Conservation (phyloP, 1,140 invertebrate species). For the Leptestheria dahalacensis region DNA sequence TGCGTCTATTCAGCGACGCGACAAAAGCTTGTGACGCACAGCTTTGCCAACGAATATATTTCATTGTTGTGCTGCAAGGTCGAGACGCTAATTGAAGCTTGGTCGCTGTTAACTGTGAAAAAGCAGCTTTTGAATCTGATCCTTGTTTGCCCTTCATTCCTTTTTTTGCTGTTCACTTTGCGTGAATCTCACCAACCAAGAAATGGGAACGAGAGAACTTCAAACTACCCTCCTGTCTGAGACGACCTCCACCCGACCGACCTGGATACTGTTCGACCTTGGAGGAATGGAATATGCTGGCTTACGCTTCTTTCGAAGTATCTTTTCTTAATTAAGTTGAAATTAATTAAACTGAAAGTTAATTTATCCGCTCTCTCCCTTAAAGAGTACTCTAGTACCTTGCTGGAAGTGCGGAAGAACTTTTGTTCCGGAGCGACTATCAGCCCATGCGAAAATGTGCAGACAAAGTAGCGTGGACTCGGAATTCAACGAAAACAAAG, state of each 20-base stretch:
- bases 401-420: no score
- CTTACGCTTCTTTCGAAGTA: constrained; percentile 42
- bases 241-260: constrained; percentile 38
- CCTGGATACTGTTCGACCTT: constrained; percentile 29
- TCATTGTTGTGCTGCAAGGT: background rate
- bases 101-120: no score
- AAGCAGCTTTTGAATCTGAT: no score
- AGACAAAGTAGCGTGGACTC: constrained; percentile 18
- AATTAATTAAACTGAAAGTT: no score
- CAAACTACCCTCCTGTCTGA: constrained; percentile 38
- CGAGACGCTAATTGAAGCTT: constrained; percentile 6
- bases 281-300: constrained; percentile 37
- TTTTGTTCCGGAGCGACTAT: constrained; percentile 32
- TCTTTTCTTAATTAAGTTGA: no score
- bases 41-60: background rate
- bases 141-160: no score
- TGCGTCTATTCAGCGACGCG: background rate
- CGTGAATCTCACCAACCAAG: constrained; percentile 28
- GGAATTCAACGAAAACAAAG: background rate
- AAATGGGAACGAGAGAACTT: constrained; percentile 55
- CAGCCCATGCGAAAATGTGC: constrained; percentile 33
- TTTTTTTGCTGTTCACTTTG: no score
- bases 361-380: no score
- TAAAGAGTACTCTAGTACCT: no score
- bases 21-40: background rate